These are phyloP conservation scores for Venusia cambrica DNA, from an alignment of 2,888 invertebrate species.

Conservation along the genomic window DNA sequence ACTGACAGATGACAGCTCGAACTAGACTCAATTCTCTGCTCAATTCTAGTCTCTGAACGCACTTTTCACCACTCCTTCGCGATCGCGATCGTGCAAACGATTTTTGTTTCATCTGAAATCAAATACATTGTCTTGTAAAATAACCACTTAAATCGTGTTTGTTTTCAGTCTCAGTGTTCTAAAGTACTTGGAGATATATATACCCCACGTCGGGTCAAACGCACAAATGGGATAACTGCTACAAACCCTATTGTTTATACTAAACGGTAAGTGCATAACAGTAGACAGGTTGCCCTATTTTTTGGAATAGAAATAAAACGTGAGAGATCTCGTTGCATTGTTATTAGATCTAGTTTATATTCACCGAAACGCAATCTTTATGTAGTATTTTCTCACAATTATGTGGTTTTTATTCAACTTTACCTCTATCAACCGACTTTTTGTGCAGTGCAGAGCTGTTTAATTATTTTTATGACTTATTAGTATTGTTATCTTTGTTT, in stretches of 20 bases:
- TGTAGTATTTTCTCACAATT: no score
- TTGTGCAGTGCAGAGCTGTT: no score
- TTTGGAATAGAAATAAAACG: slow-evolving; percentile 26
- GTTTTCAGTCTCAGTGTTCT: slow-evolving; percentile 25
- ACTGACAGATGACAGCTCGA: no score
- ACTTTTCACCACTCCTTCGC: slow-evolving; percentile 38
- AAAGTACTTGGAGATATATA: slow-evolving; percentile 12
- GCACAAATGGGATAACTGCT: slow-evolving; percentile 16
- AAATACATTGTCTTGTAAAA: slow-evolving; percentile 8
- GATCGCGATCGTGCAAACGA: slow-evolving; percentile 21
- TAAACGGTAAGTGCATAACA: slow-evolving; percentile 39
- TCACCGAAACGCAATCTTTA: no score
- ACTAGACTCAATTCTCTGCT: no score
- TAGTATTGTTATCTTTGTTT: no score
- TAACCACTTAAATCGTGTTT: slow-evolving; percentile 17
- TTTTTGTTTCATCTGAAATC: slow-evolving; percentile 16
- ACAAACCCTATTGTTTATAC: slow-evolving; percentile 40
- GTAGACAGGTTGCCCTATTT: slow-evolving; percentile 30
- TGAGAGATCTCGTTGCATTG: no score
- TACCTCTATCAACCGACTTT: no score
- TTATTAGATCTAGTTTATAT: no score
- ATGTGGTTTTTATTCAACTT: no score
- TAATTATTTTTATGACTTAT: no score
- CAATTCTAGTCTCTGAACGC: slow-evolving; percentile 33
- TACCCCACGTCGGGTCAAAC: not conserved